These are phyloP conservation scores for Morpho helenor DNA, from an alignment of 2,888 invertebrate species.

Conservation along the genomic window DNA sequence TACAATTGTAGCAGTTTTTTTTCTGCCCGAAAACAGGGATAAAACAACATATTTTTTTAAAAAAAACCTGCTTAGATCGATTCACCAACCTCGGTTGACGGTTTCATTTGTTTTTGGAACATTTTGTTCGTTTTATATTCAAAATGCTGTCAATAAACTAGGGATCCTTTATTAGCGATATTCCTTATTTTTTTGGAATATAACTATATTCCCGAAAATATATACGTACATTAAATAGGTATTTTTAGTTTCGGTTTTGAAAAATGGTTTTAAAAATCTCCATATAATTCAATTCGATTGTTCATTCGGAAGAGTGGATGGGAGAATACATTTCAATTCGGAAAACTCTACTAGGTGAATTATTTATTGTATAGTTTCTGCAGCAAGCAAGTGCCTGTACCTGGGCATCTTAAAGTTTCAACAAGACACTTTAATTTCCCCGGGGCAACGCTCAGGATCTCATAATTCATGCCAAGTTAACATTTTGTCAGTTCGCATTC, in stretches of 20 bases:
- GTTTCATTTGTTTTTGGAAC: no score
- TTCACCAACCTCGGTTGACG: no score
- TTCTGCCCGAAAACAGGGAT: no score
- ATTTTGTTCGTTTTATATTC: no score
- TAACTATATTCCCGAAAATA: neutral
- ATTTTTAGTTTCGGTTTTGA: neutral
- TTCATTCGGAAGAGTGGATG: slow-evolving; percentile 12
- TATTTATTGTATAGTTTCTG: slow-evolving; percentile 48
- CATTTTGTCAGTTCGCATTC: slow-evolving; percentile 76
- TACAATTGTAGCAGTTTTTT: no score
- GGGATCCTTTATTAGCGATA: no score
- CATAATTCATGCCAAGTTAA: slow-evolving; percentile 76
- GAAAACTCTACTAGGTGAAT: slow-evolving; percentile 52
- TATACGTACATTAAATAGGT: neutral
- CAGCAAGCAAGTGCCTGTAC: slow-evolving; percentile 49
- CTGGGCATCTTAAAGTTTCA: slow-evolving; percentile 69
- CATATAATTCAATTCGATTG: slow-evolving; percentile 21
- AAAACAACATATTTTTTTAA: no score
- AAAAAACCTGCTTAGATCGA: no score
- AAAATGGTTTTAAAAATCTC: neutral
- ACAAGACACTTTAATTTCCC: slow-evolving; percentile 78
- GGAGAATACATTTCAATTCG: slow-evolving; percentile 44
- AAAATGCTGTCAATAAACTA: no score
- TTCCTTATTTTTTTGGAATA: no score
- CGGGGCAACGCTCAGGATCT: slow-evolving; percentile 50